Percentiles rank a stretch among this genome's conserved stretches.
Conservation (phyloP, 35 echinoderm and acorn worm species). For the Heliocidaris tuberculata region DNA sequence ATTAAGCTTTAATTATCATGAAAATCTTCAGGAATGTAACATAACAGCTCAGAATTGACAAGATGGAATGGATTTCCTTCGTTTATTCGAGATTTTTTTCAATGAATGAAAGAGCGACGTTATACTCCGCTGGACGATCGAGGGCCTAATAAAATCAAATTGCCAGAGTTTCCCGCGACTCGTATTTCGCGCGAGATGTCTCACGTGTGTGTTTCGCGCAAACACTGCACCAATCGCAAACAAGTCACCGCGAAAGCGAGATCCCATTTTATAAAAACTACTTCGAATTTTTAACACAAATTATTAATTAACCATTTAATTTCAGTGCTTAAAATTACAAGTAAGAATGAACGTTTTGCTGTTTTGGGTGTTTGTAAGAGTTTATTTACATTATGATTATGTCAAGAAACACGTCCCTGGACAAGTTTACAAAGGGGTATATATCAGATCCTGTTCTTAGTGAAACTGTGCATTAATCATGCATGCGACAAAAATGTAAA, state of each 20-base stretch:
- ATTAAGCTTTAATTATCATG: not conserved
- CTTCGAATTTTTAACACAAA: not conserved
- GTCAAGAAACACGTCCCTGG: not conserved
- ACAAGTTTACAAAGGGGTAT: not conserved
- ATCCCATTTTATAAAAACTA: not conserved
- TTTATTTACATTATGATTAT: not conserved
- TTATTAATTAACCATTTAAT: too few relatives aligned
- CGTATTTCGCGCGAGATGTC: slow-evolving; percentile 58
- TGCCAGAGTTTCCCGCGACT: slow-evolving; percentile 52
- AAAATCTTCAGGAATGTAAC: not conserved
- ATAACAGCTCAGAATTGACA: not conserved
- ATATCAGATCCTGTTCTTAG: not conserved
- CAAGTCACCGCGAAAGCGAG: slow-evolving; percentile 36
- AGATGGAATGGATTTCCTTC: slow-evolving; percentile 37
- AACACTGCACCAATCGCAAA: slow-evolving; percentile 36
- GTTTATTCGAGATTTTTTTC: not conserved
- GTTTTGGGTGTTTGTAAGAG: not conserved
- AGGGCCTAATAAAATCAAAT: not conserved
- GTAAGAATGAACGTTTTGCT: not conserved
- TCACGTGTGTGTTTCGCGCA: slow-evolving; percentile 59
- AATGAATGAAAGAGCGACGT: slow-evolving; percentile 39
- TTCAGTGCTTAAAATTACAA: not conserved
- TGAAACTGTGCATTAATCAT: not conserved
- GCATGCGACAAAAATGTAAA: not conserved
- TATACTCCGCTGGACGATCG: not conserved